phyloP scores from a whole-genome alignment of 2,888 invertebrate species.

The Netelia virgata region DNA sequence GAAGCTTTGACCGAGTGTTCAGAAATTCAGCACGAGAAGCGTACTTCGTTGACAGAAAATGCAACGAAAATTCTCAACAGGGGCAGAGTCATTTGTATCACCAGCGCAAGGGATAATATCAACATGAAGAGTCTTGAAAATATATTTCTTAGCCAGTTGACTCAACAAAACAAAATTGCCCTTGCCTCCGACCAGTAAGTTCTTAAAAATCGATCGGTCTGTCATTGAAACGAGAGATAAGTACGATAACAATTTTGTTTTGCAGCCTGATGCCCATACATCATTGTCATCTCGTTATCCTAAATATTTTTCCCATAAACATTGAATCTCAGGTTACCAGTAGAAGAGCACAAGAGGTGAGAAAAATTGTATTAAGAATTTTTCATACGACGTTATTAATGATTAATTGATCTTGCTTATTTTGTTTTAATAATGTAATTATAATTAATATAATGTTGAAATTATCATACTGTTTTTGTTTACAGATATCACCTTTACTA shows the following conservation, averaged over 20 bases:
- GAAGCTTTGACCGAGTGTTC: constrained; percentile 94
- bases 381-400: not conserved
- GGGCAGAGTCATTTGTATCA: constrained; percentile 96
- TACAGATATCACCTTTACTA: constrained; percentile 89
- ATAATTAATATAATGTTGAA: constrained; percentile 31
- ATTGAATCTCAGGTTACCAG: constrained; percentile 92
- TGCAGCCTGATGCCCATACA: constrained; percentile 91
- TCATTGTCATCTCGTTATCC: constrained; percentile 95
- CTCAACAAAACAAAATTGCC: constrained; percentile 92
- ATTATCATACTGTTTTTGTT: constrained; percentile 72
- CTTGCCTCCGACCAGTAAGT: constrained; percentile 88
- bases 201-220: constrained; percentile 26
- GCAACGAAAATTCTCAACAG: constrained; percentile 86
- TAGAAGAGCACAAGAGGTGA: constrained; percentile 88
- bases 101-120: constrained; percentile 94
- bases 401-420: not conserved
- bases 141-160: constrained; percentile 92
- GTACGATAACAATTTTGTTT: constrained; percentile 69
- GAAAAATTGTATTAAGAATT: not conserved
- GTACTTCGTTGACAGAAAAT: constrained; percentile 85
- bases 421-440: constrained; percentile 6
- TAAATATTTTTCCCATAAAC: constrained; percentile 95
- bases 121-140: constrained; percentile 95
- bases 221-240: not conserved
- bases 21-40: constrained; percentile 89